These are phyloP conservation scores for Melanostigma gelatinosum DNA, from an alignment of 2,113 vertebrate genomes.

Conservation along the genomic window DNA sequence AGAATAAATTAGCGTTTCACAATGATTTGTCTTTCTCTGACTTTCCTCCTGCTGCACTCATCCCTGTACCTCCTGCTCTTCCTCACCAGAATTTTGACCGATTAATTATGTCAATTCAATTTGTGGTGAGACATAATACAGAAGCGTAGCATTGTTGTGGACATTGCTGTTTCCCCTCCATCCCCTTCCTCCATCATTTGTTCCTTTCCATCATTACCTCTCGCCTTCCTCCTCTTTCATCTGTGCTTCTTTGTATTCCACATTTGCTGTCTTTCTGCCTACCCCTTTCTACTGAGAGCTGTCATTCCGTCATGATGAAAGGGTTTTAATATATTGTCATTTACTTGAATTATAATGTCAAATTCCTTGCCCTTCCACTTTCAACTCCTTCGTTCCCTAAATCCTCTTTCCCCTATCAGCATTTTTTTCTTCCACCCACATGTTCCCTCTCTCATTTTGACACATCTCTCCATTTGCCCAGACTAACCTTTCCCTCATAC, in stretches of 20 bases:
- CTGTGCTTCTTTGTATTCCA: background rate
- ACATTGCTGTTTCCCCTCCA: background rate
- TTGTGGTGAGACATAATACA: background rate
- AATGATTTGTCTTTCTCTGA: slow-evolving; percentile 7
- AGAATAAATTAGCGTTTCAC: background rate
- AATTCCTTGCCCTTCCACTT: background rate
- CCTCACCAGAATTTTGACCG: background rate
- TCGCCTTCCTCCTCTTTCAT: background rate
- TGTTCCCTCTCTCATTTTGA: background rate
- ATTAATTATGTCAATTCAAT: slow-evolving; percentile 32
- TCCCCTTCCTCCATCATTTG: background rate
- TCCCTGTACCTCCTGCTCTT: background rate
- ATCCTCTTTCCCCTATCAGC: background rate
- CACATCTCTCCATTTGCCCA: no score
- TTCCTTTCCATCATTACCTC: background rate
- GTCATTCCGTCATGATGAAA: background rate
- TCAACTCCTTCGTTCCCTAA: background rate
- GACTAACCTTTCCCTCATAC: no score
- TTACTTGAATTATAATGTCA: background rate
- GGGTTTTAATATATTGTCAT: background rate
- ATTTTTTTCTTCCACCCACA: background rate
- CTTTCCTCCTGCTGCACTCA: slow-evolving; percentile 2
- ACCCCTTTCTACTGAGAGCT: background rate
- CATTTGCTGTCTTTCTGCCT: background rate
- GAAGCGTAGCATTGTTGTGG: background rate